Evolutionary conservation across 2,113 vertebrate species (phyloP).

Genomic region (Ptilonorhynchus violaceus): DNA sequence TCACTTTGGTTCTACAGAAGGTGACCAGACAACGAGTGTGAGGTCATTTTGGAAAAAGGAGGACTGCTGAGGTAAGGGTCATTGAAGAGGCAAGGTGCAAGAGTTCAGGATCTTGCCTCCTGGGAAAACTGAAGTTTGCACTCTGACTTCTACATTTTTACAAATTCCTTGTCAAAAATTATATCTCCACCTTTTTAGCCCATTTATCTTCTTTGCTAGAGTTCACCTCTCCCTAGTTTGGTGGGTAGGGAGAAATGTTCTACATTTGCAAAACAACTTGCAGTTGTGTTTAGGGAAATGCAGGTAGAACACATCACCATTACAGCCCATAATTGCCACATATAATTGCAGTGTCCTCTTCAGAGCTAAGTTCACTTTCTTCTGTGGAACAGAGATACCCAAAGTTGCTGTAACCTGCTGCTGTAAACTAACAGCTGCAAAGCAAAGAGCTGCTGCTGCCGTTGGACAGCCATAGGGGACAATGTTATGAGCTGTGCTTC

Average conservation of each 20-base stretch:
- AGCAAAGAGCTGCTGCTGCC: not conserved
- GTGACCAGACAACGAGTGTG: slow-evolving; percentile 77
- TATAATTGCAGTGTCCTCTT: not conserved
- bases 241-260: not conserved
- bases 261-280: not conserved
- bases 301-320: not conserved
- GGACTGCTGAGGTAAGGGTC: slow-evolving; percentile 73
- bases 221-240: not conserved
- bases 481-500: not conserved
- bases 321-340: not conserved
- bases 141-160: slow-evolving; percentile 13
- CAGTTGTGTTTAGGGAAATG: not conserved
- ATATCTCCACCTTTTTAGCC: not conserved
- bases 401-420: not conserved
- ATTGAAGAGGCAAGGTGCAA: slow-evolving; percentile 80
- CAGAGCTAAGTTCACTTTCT: not conserved
- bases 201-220: not conserved
- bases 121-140: slow-evolving; percentile 26
- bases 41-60: slow-evolving; percentile 71
- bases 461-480: not conserved
- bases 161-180: not conserved
- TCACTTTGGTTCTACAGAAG: slow-evolving; percentile 81
- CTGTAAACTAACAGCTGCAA: not conserved
- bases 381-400: not conserved
- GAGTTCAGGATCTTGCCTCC: slow-evolving; percentile 74